Evolutionary conservation across 1,140 invertebrate genomes (phyloP).

Genomic region (Chrysoperla carnea): DNA sequence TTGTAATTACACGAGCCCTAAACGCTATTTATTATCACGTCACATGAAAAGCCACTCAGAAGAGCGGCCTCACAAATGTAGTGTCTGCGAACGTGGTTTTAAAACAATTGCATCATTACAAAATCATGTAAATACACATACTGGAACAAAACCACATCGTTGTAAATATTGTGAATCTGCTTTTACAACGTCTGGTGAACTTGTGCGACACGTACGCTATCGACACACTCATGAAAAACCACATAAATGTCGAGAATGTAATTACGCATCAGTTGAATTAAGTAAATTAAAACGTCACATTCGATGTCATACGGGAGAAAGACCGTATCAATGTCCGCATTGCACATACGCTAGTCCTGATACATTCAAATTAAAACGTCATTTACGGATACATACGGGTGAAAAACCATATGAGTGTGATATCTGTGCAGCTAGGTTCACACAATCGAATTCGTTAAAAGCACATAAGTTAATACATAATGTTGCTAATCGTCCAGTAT

Average conservation of each 20-base stretch:
- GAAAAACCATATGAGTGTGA: constrained; percentile 88
- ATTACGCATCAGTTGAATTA: constrained; percentile 87
- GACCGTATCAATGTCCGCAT: constrained; percentile 80
- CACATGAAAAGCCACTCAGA: constrained; percentile 95
- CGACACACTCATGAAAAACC: constrained; percentile 90
- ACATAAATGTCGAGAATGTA: constrained; percentile 86
- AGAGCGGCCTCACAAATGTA: constrained; percentile 86
- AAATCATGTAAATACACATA: constrained; percentile 94
- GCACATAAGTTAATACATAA: constrained; percentile 90
- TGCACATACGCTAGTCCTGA: constrained; percentile 96
- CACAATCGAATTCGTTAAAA: constrained; percentile 90
- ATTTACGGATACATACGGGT: constrained; percentile 88
- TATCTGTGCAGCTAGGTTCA: constrained; percentile 79
- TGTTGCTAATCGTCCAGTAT: constrained; percentile 84
- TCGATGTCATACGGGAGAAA: constrained; percentile 77
- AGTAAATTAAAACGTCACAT: constrained; percentile 87
- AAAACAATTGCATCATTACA: constrained; percentile 85
- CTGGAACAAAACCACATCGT: constrained; percentile 83
- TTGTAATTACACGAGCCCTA: constrained; percentile 78
- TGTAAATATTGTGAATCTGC: constrained; percentile 86
- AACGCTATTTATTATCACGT: constrained; percentile 73
- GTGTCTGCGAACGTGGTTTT: constrained; percentile 86
- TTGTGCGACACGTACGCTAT: constrained; percentile 83
- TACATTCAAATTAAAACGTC: constrained; percentile 91
- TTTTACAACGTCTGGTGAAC: constrained; percentile 88